These are phyloP conservation scores for Aricia artaxerxes DNA, from an alignment of 2,888 invertebrate species.

Conservation along the genomic window DNA sequence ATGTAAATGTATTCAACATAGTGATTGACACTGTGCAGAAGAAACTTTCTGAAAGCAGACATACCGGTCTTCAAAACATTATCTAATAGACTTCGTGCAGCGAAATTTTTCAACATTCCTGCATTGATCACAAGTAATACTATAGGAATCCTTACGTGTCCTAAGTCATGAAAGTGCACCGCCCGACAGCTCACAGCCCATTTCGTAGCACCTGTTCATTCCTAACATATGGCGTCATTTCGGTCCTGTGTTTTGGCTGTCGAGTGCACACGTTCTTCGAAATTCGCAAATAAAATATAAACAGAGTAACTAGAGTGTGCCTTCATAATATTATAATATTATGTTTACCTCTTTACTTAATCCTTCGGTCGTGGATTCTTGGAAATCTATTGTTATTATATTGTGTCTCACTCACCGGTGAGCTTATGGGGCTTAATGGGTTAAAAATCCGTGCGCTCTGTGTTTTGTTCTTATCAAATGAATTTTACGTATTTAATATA, in stretches of 20 bases:
- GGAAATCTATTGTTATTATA: too few species aligned
- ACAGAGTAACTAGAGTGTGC: not conserved
- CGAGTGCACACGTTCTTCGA: constrained; percentile 4
- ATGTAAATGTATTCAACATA: not conserved
- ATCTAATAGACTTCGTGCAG: constrained; percentile 43
- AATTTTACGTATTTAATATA: too few species aligned
- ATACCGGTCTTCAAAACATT: not conserved
- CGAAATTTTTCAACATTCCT: constrained; percentile 50
- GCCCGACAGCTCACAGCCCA: constrained; percentile 51
- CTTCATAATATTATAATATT: not conserved
- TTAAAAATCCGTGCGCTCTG: too few species aligned
- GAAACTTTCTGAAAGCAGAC: constrained; percentile 6
- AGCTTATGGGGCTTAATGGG: too few species aligned
- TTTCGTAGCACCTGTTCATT: constrained; percentile 66
- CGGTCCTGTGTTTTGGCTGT: constrained; percentile 44
- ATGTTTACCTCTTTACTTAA: not conserved
- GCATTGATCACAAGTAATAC: constrained; percentile 39
- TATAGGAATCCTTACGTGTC: constrained; percentile 53
- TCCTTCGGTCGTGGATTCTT: too few species aligned
- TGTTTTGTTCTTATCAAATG: too few species aligned
- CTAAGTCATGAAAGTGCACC: constrained; percentile 64
- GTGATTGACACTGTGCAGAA: not conserved
- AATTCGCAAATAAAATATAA: not conserved
- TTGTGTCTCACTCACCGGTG: too few species aligned
- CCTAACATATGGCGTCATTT: constrained; percentile 72